Evolutionary conservation across 2,113 vertebrate genomes (phyloP).

Genomic region (Cinclus mexicanus): DNA sequence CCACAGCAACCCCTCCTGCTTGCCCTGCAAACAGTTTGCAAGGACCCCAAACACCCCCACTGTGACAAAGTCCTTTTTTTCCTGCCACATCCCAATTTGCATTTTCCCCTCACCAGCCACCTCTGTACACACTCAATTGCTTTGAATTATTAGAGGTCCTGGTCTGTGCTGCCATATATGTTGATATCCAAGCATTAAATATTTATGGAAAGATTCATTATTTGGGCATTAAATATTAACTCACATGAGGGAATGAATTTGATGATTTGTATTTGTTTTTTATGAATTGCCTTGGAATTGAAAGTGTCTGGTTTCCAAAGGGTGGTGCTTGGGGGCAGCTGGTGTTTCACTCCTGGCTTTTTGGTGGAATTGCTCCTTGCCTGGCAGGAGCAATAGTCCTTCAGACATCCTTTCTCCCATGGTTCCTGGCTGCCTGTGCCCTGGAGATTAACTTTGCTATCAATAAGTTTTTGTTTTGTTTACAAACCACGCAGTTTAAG

Average conservation of each 20-base stretch:
- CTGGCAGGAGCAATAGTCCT: neutral
- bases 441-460: neutral
- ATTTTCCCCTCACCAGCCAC: neutral
- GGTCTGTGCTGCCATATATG: slow-evolving; percentile 14
- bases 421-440: neutral
- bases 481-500: neutral
- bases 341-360: neutral
- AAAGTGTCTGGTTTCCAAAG: slow-evolving; percentile 16
- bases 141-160: neutral
- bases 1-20: neutral
- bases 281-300: slow-evolving; percentile 19
- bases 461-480: neutral
- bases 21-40: neutral
- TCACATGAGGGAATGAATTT: neutral
- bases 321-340: neutral
- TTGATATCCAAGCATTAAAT: slow-evolving; percentile 68
- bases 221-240: slow-evolving; percentile 77
- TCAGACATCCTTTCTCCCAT: neutral
- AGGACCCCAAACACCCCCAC: neutral
- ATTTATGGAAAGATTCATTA: slow-evolving; percentile 74
- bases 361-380: neutral
- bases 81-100: neutral
- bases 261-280: slow-evolving; percentile 61
- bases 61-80: neutral
- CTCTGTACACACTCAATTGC: neutral